Evolutionary conservation across 2,113 vertebrate species (phyloP), one percentile per base, ranked within the genome.

Genomic region (Barnardius zonarius): DNA sequence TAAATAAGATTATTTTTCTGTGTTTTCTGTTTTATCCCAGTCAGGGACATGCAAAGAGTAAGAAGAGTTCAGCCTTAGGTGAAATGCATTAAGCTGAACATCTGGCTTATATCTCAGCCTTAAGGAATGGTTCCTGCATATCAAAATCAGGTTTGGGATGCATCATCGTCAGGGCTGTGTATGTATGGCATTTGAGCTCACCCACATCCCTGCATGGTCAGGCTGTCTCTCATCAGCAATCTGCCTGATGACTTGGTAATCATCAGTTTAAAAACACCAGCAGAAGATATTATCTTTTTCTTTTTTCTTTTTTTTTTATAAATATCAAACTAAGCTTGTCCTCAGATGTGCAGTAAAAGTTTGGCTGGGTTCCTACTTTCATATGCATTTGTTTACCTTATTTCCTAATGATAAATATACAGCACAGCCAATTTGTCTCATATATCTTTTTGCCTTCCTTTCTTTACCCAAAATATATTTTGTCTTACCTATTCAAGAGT

Each of bases 381-480:
- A 37, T 39, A 76, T 61, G 14, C 31, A 55, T 61, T 88, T 10
- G 64, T 86, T 84, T 84, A n/a, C 39, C 33, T 49, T 92, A 35
- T 19, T 74, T 75, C n/a, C 6, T 84, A 79, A 72, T 57, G 25
- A 88, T 44, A 69, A 93, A 94, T 64, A 84, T 6, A 64, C 41
- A 72, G 11, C 27, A 44, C 12, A 83, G 86, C 51, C 94, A 95
- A 81, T 97, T 96, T 96, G 52, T 92, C 48, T 89, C 67, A n/a
- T 59, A 49, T 44, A 61, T 37, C 74, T 88, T 94, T 78, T 81
- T 78, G 92, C 31, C 39, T 91, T 91, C 31, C 39, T 77, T 94
- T 82, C 75, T 90, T 68, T 59, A 86, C 49, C 57, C 24, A 95
- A 97, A 96, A 94, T 95, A 93, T 86, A 90, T 96, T 95, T 84